phyloP scores from a whole-genome alignment of 2,888 invertebrate genomes.

The Agonopterix heracliana region DNA sequence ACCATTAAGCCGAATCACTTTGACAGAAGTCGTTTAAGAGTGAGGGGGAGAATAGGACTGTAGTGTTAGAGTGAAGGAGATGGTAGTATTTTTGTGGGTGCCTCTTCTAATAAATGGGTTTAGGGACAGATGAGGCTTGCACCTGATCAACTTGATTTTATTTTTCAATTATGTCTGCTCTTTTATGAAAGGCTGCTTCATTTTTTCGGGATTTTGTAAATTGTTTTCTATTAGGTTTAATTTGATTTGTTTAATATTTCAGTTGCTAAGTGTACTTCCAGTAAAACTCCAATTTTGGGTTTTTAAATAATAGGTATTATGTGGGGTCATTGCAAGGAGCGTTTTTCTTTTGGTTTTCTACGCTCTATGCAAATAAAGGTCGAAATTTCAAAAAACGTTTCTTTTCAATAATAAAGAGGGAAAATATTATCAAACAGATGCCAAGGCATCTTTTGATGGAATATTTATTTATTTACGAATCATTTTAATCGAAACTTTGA shows the following conservation, averaged over 20 bases:
- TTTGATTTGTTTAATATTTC: neutral
- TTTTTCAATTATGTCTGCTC: slow-evolving; percentile 50
- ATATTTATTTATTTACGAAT: too few relatives aligned
- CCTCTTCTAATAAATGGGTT: slow-evolving; percentile 38
- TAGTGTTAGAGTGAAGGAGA: slow-evolving; percentile 36
- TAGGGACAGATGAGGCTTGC: slow-evolving; percentile 55
- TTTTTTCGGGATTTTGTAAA: slow-evolving; percentile 7
- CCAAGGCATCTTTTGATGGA: too few relatives aligned
- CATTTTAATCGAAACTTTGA: too few relatives aligned
- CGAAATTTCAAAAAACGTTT: too few relatives aligned
- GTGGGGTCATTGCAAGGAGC: too few relatives aligned
- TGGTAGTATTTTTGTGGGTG: slow-evolving; percentile 30
- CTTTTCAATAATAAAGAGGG: too few relatives aligned
- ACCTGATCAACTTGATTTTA: slow-evolving; percentile 69
- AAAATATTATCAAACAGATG: too few relatives aligned
- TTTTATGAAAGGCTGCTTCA: slow-evolving; percentile 3
- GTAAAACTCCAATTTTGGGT: too few relatives aligned
- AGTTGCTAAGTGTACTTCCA: too few relatives aligned
- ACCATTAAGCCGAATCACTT: slow-evolving; percentile 63
- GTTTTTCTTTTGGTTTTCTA: too few relatives aligned
- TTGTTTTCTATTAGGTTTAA: neutral
- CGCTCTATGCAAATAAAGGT: too few relatives aligned
- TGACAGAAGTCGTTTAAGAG: slow-evolving; percentile 58
- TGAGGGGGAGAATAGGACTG: slow-evolving; percentile 31
- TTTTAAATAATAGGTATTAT: too few relatives aligned